phyloP scores from a whole-genome alignment of 2,888 invertebrate species.

The Trichopria drosophilae region DNA sequence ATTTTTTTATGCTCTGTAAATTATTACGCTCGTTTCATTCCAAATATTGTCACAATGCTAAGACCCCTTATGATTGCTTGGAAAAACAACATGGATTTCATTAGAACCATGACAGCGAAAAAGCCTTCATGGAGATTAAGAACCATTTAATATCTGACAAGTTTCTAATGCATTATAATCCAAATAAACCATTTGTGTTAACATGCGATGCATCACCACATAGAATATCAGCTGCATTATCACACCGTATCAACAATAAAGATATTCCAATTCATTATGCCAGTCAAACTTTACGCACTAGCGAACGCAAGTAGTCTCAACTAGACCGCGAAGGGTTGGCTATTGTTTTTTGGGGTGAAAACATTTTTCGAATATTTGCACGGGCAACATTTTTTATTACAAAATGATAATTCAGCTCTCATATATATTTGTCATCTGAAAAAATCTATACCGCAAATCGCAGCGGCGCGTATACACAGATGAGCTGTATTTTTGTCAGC shows the following conservation, averaged over 20 bases:
- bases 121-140: conserved; percentile 5
- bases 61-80: background rate
- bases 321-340: conserved; percentile 19
- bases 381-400: conserved; percentile 11
- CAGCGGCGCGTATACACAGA: conserved; percentile 7
- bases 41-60: background rate
- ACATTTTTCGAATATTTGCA: conserved; percentile 22
- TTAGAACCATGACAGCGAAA: background rate
- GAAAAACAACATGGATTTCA: background rate
- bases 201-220: conserved; percentile 10
- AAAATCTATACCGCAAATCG: conserved; percentile 8
- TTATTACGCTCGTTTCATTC: background rate
- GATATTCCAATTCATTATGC: conserved; percentile 20
- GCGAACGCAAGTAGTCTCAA: conserved; percentile 9
- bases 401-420: conserved; percentile 14
- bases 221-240: conserved; percentile 9
- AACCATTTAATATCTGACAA: background rate
- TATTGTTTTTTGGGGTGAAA: conserved; percentile 22
- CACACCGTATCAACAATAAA: conserved; percentile 8
- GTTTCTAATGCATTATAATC: conserved; percentile 1
- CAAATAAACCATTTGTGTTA: conserved; percentile 2
- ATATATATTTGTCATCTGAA: conserved; percentile 7
- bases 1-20: too few relatives aligned
- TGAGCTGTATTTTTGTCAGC: conserved; percentile 20
- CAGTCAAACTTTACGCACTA: conserved; percentile 5